A percentile compares a stretch with the other conserved stretches of the same genome.
phyloP scores from a whole-genome alignment of 2,797 vertebrate species.

The Takifugu rubripes region DNA sequence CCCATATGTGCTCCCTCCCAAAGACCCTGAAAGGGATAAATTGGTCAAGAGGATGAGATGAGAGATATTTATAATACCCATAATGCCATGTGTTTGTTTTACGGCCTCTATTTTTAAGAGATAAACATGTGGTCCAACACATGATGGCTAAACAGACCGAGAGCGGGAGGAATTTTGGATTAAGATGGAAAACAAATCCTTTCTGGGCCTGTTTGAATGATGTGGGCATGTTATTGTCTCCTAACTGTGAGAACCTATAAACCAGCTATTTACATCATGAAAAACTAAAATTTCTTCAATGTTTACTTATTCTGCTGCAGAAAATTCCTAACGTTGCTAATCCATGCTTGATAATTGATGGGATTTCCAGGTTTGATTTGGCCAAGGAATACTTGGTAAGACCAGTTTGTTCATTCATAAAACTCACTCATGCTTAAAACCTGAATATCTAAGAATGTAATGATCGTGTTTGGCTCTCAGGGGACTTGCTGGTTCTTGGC shows the following conservation, averaged over 20 bases:
- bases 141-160: too few relatives aligned
- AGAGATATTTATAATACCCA: too few relatives aligned
- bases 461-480: slow-evolving; percentile 30
- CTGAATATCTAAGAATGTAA: neutral
- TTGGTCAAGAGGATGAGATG: too few relatives aligned
- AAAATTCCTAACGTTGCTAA: slow-evolving; percentile 27
- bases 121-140: too few relatives aligned
- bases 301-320: slow-evolving; percentile 47
- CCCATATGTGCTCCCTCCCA: too few relatives aligned
- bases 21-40: too few relatives aligned
- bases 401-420: neutral
- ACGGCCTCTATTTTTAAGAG: too few relatives aligned
- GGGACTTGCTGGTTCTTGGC: slow-evolving; percentile 81
- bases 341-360: slow-evolving; percentile 59
- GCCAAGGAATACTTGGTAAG: slow-evolving; percentile 71
- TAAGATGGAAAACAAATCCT: too few relatives aligned
- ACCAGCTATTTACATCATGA: neutral
- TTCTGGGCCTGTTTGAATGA: too few relatives aligned
- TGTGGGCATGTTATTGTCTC: too few relatives aligned
- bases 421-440: neutral
- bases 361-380: slow-evolving; percentile 72
- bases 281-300: neutral
- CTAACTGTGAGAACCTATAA: neutral
- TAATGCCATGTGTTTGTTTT: too few relatives aligned
- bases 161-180: too few relatives aligned